Base-by-base conservation (phyloP, 2,797 vertebrate species). In the Falco biarmicus region DNA sequence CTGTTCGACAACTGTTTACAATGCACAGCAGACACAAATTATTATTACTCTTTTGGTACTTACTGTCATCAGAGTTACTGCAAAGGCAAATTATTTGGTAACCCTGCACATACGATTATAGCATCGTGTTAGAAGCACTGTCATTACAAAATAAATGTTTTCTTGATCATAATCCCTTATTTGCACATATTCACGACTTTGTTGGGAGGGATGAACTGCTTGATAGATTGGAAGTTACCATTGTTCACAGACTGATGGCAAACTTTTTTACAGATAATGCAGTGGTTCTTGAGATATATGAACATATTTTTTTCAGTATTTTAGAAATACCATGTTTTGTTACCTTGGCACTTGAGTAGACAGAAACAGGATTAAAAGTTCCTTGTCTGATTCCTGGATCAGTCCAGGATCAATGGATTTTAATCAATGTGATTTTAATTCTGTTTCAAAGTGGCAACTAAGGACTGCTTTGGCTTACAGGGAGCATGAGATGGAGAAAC, bases 1-100 rank as follows among this genome's bases (percentile, higher is more conserved):
- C 94, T 95, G 77, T 94, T 96, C 96, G 92, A 95, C 90, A 96
- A 95, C 95, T 96, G 61, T 75, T 93, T 85, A 85, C 69, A 90
- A 79, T 54, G 31, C 3, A 5, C 32, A 95, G 54, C 66, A 95
- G 75, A 89, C 90, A 94, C 53, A 92, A 94, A 97, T 97, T 86
- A 94, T 97, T 86, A 94, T 81, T 89, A 79, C 66, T 92, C 59
- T 71, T 79, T 89, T 79, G 61, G 43, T 66, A 73, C 54, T 89
- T 84, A 63, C 54, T 87, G 79, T 93, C 81, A 22, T 43, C 78
- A 88, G 84, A 91, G 84, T 81, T 89, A 76, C 77, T 91, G 86
- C 61, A 89, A 93, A 95, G 48, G 90, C 41, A 71, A 94, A 93
- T 87, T 85, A 85, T 91, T 89, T 76, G 41, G 76, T 90, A 95